Base-by-base conservation (phyloP, 2,113 vertebrate genomes). In the Garra rufa region DNA sequence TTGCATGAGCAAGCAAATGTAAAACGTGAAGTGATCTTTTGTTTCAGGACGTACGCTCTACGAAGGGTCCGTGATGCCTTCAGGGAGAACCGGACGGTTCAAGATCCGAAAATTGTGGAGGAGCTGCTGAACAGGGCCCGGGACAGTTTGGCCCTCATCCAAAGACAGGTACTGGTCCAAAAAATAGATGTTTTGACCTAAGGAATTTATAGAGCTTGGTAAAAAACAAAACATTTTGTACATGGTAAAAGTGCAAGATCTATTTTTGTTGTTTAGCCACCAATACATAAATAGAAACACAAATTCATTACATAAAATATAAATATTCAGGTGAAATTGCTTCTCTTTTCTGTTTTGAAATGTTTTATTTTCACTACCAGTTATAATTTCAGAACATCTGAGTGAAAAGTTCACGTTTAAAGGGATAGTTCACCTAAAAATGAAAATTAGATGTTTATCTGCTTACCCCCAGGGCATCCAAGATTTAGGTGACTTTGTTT, bases 11-110 rank as follows among this genome's bases (percentile, higher is more conserved):
- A 55, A 30, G 44, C 55, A 41, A 3, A 46, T 73, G 17, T 43
- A n/a, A 43, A 83, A 26, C 52, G 17, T 17, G 2, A 19, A 67
- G 78, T 82, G 77, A 41, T 24, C n/a, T n/a, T n/a, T 4, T 73
- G 1, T 43, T 41, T 65, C 21, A 99, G 98, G 94, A 97, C 87
- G 0, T 99, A 99, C 0, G 95, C 98, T 73, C 82, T 98, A 89
- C 94, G 95, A 88, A 95, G 96, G 82, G 96, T 99, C 92, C 95
- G 95, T 88, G 97, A 99, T 89, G 95, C 96, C 88, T 99, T 99
- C 94, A 96, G 95, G 94, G 96, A 96, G 93, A 97, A 98, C 91
- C 93, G 92, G 91, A 92, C 87, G 19, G 41, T 97, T 73, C 76
- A 93, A 21, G 96, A 99, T 89, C 93, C 96, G 14, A 89, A 89